phyloP scores from a whole-genome alignment of 2,113 vertebrate species.

The Sinocyclocheilus anophthalmus region DNA sequence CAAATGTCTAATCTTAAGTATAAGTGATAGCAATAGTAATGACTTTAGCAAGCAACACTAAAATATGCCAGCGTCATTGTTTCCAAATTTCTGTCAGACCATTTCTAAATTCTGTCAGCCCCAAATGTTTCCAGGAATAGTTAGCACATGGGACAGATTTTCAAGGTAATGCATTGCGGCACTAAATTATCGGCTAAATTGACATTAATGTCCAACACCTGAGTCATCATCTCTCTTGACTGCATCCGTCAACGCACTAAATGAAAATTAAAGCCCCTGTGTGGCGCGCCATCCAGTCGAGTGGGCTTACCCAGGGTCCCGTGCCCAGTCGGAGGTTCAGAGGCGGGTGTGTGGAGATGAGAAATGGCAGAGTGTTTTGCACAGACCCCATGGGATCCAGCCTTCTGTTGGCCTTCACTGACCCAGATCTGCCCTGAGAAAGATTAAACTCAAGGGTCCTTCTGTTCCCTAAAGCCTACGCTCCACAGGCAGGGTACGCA shows the following conservation, averaged over 20 bases:
- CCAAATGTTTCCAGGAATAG: constrained; percentile 15
- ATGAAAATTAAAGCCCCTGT: constrained; percentile 51
- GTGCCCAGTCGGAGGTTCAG: constrained; percentile 16
- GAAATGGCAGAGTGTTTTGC: constrained; percentile 38
- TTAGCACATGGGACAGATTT: constrained; percentile 23
- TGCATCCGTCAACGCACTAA: constrained; percentile 60
- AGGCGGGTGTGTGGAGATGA: constrained; percentile 7
- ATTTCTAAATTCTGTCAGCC: not conserved
- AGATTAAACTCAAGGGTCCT: constrained; percentile 53
- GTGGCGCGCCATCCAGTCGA: constrained; percentile 9
- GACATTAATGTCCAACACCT: constrained; percentile 65
- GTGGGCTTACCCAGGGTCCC: constrained; percentile 16
- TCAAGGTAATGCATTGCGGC: constrained; percentile 40
- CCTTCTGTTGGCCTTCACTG: constrained; percentile 43
- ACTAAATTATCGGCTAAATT: constrained; percentile 67
- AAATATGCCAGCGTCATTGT: not conserved
- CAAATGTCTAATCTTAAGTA: not conserved
- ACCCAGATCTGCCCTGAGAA: constrained; percentile 55
- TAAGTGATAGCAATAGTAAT: not conserved
- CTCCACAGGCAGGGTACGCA: not conserved
- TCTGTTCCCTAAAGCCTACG: constrained; percentile 32
- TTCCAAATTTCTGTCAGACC: not conserved
- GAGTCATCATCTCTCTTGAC: constrained; percentile 59
- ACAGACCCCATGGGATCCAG: constrained; percentile 48
- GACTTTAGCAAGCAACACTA: not conserved